These are phyloP conservation scores for Zaprionus ghesquierei DNA, from an alignment of 1,140 invertebrate genomes.

Conservation along the genomic window DNA sequence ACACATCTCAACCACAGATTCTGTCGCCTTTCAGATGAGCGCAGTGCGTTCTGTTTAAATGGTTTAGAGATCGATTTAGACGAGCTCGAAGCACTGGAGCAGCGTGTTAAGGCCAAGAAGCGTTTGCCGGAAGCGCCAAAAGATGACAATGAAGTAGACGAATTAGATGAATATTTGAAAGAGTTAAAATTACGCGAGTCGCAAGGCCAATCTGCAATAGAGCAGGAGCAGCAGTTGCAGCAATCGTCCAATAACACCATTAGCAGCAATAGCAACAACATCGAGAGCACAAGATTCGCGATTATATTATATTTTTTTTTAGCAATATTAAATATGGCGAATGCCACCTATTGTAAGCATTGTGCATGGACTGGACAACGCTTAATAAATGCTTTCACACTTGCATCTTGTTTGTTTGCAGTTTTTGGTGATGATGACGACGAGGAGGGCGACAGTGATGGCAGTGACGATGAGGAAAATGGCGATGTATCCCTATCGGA, in stretches of 20 bases:
- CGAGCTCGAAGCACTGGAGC: conserved; percentile 78
- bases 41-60: conserved; percentile 81
- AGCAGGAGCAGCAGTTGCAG: background rate
- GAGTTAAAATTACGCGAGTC: conserved; percentile 69
- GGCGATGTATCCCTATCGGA: conserved; percentile 86
- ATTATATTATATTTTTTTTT: conserved; percentile 81
- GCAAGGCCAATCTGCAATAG: conserved; percentile 42
- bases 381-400: background rate
- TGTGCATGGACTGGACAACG: conserved; percentile 9
- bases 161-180: conserved; percentile 80
- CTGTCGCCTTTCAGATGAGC: conserved; percentile 81
- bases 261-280: conserved; percentile 4
- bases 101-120: conserved; percentile 75
- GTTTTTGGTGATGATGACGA: conserved; percentile 85
- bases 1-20: conserved; percentile 45
- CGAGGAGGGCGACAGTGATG: conserved; percentile 85
- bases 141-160: conserved; percentile 59
- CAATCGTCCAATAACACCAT: background rate
- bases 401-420: conserved; percentile 58
- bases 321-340: conserved; percentile 80
- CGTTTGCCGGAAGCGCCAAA: conserved; percentile 39
- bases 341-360: conserved; percentile 80
- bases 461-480: conserved; percentile 84
- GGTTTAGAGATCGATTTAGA: conserved; percentile 83
- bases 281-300: conserved; percentile 56